phyloP scores from a whole-genome alignment of 2,113 vertebrate genomes.

The Neodontobutis hainanensis region DNA sequence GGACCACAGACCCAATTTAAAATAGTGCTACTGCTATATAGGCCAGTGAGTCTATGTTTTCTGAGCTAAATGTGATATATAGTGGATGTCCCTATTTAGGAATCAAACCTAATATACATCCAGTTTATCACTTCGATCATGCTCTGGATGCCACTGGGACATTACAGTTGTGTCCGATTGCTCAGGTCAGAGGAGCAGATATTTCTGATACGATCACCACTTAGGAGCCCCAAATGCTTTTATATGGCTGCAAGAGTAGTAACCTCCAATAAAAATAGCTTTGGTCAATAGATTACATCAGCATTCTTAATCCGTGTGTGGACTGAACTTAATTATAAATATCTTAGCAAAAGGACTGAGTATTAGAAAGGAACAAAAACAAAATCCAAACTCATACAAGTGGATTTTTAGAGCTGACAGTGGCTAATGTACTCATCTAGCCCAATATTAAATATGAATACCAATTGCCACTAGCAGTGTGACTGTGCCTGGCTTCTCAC shows the following conservation, averaged over 20 bases:
- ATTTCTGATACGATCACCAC: constrained; percentile 25
- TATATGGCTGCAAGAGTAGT: constrained; percentile 14
- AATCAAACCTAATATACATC: constrained; percentile 9
- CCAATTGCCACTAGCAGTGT: constrained; percentile 13
- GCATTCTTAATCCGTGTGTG: too few species aligned
- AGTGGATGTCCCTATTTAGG: not conserved
- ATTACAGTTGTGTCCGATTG: constrained; percentile 21
- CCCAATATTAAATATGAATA: constrained; percentile 8
- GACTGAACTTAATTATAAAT: too few species aligned
- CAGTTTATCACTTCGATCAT: not conserved
- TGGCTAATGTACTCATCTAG: not conserved
- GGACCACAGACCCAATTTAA: too few species aligned
- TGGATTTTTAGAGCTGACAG: constrained; percentile 7
- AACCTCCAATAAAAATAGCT: constrained; percentile 23
- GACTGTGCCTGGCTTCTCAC: constrained; percentile 4
- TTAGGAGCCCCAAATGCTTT: constrained; percentile 22
- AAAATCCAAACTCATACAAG: not conserved
- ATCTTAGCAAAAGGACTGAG: too few species aligned
- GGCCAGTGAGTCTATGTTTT: not conserved
- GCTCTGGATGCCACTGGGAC: not conserved
- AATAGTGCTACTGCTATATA: too few species aligned
- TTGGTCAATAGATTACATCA: constrained; percentile 21
- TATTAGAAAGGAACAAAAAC: not conserved
- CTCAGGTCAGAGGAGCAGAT: constrained; percentile 8
- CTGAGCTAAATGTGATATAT: not conserved